Evolutionary conservation across 2,888 invertebrate genomes (phyloP).

Genomic region (Papilio protenor): DNA sequence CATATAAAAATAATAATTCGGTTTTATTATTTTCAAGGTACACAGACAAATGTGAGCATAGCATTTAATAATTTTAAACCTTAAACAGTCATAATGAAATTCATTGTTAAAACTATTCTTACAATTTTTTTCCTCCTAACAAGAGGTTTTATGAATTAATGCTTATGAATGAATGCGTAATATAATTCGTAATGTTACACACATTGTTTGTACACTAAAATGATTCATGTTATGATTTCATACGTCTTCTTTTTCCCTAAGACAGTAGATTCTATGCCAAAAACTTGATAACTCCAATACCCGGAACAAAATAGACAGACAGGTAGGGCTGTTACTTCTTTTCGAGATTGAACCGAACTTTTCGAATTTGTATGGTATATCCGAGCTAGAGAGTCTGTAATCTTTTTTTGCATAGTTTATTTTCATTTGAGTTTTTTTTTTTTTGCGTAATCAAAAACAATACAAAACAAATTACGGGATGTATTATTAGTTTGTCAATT

Average conservation of each 20-base stretch:
- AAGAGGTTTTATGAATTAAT: conserved; percentile 28
- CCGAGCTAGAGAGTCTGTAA: too few relatives aligned
- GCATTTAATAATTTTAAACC: neutral
- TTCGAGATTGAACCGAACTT: too few relatives aligned
- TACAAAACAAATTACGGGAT: too few relatives aligned
- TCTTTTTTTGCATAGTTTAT: too few relatives aligned
- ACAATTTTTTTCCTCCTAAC: conserved; percentile 1
- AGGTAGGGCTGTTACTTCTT: neutral
- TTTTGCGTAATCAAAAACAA: too few relatives aligned
- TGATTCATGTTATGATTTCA: conserved; percentile 34
- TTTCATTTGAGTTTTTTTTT: too few relatives aligned
- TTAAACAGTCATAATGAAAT: neutral
- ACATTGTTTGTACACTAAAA: conserved; percentile 1
- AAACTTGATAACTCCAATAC: conserved; percentile 13
- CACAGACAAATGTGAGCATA: too few relatives aligned
- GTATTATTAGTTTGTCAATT: neutral
- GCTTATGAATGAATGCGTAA: conserved; percentile 55
- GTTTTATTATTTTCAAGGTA: too few relatives aligned
- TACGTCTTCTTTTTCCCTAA: conserved; percentile 32
- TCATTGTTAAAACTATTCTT: neutral
- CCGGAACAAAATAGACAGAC: conserved; percentile 11
- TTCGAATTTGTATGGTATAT: too few relatives aligned
- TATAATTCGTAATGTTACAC: conserved; percentile 46
- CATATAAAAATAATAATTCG: too few relatives aligned
- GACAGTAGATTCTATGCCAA: conserved; percentile 2